Evolutionary conservation across 2,888 invertebrate species (phyloP).

Genomic region (Smittia sp.): DNA sequence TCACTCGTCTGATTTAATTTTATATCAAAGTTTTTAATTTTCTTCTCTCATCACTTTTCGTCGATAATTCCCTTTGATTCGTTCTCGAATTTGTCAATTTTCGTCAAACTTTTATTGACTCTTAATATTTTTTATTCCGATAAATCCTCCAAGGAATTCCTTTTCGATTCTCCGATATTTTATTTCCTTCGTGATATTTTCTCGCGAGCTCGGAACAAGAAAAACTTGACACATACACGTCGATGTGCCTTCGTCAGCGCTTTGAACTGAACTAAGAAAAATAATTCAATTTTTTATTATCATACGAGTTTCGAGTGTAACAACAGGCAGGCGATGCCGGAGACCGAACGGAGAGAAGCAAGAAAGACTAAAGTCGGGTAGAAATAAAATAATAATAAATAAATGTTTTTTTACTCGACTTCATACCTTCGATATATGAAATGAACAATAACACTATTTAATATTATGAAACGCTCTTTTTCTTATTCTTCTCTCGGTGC

Average conservation of each 20-base stretch:
- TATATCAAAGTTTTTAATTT: too few species aligned
- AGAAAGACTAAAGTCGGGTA: slow-evolving; percentile 39
- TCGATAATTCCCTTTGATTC: too few species aligned
- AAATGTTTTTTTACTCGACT: slow-evolving; percentile 27
- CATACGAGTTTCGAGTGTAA: slow-evolving; percentile 30
- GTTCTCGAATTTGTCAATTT: too few species aligned
- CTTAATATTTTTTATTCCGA: not conserved
- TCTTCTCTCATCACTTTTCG: too few species aligned
- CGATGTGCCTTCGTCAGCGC: slow-evolving; percentile 53
- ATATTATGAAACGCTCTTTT: slow-evolving; percentile 41
- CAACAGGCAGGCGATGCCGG: slow-evolving; percentile 10
- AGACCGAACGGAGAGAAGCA: slow-evolving; percentile 30
- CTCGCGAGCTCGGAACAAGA: not conserved
- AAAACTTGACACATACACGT: slow-evolving; percentile 33
- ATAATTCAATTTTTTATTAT: slow-evolving; percentile 41
- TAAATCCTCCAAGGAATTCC: slow-evolving; percentile 16
- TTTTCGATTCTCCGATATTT: slow-evolving; percentile 1
- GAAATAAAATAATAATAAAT: slow-evolving; percentile 40
- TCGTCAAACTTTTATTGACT: not conserved
- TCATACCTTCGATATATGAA: slow-evolving; percentile 37
- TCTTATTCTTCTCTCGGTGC: slow-evolving; percentile 17
- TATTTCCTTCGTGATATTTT: not conserved
- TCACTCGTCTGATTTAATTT: too few species aligned
- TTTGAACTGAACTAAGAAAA: slow-evolving; percentile 52
- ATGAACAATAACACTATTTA: slow-evolving; percentile 42